Evolutionary conservation across 1,140 invertebrate species (phyloP).

Genomic region (Manduca sexta): DNA sequence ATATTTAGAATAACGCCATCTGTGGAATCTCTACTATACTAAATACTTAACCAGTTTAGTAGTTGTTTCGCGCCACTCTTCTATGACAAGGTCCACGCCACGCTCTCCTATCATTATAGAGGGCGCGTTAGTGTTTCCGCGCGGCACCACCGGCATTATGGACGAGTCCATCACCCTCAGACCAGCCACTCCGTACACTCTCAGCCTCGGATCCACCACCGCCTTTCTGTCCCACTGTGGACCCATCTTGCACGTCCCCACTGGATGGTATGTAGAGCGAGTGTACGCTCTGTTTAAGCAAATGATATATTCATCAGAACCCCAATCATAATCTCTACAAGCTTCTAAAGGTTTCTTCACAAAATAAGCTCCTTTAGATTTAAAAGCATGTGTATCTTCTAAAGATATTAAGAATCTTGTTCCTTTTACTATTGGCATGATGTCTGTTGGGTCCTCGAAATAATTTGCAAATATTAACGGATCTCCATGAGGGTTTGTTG

Average conservation of each 20-base stretch:
- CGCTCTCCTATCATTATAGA: slow-evolving; percentile 82
- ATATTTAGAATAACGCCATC: too few species aligned
- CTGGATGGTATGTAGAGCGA: slow-evolving; percentile 77
- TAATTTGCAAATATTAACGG: slow-evolving; percentile 88
- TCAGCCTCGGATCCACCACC: slow-evolving; percentile 74
- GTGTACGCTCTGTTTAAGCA: slow-evolving; percentile 80
- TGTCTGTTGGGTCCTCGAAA: slow-evolving; percentile 75
- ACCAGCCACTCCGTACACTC: slow-evolving; percentile 78
- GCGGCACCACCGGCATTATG: slow-evolving; percentile 76
- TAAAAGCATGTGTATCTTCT: slow-evolving; percentile 72
- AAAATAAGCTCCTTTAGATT: slow-evolving; percentile 72
- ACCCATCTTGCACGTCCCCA: slow-evolving; percentile 78
- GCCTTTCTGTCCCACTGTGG: slow-evolving; percentile 50
- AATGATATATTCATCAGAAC: slow-evolving; percentile 80
- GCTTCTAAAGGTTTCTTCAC: slow-evolving; percentile 74
- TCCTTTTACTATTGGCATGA: slow-evolving; percentile 70
- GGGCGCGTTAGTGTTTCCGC: slow-evolving; percentile 80
- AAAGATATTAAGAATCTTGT: slow-evolving; percentile 26
- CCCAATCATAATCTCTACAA: slow-evolving; percentile 76
- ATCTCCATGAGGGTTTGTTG: slow-evolving; percentile 79
- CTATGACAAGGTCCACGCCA: slow-evolving; percentile 76
- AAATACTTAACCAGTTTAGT: too few species aligned
- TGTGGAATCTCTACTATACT: too few species aligned
- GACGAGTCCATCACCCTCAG: slow-evolving; percentile 83
- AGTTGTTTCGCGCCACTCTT: slow-evolving; percentile 68